These are phyloP conservation scores for Phoebastria nigripes DNA, from an alignment of 2,797 vertebrate species.

Conservation along the genomic window DNA sequence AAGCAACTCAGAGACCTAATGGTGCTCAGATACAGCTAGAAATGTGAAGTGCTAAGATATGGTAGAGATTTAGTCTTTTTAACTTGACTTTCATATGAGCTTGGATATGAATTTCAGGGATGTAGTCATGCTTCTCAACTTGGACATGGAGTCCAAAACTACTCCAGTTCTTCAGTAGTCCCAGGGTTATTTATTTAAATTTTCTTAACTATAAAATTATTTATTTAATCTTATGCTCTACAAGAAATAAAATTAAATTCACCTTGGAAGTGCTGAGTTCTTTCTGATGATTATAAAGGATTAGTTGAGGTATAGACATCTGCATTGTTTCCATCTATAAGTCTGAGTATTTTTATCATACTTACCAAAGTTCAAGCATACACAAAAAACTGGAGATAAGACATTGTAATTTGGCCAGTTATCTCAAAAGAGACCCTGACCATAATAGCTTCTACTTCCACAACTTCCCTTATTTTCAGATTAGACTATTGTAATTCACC, in stretches of 20 bases:
- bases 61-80: neutral
- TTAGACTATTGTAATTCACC: neutral
- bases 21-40: neutral
- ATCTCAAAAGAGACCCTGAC: neutral
- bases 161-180: neutral
- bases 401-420: neutral
- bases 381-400: neutral
- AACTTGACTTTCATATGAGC: neutral
- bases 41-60: neutral
- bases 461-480: neutral
- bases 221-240: neutral
- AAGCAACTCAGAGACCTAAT: neutral
- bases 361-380: neutral
- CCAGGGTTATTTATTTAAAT: neutral
- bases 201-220: neutral
- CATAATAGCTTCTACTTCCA: neutral
- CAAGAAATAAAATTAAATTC: neutral
- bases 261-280: neutral
- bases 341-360: neutral
- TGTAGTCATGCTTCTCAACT: neutral
- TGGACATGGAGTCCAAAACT: neutral
- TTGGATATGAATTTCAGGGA: neutral
- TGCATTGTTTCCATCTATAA: neutral
- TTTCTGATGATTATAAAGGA: neutral
- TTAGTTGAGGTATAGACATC: neutral